phyloP scores from a whole-genome alignment of 2,797 vertebrate genomes.

The Paguma larvata region DNA sequence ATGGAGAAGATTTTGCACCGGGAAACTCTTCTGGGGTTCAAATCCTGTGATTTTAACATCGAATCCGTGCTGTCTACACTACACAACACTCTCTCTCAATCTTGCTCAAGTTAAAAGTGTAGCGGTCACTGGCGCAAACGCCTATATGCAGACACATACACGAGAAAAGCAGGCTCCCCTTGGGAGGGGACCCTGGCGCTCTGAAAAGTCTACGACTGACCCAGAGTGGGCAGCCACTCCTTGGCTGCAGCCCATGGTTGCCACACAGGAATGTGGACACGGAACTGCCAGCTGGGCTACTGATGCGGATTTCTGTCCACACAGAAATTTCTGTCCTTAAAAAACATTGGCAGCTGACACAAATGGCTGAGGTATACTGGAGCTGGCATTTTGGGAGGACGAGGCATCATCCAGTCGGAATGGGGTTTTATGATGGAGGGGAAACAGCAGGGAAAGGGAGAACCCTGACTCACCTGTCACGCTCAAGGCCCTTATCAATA shows the following conservation, averaged over 20 bases:
- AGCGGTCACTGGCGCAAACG: neutral
- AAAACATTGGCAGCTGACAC: slow-evolving; percentile 14
- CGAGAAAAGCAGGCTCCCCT: neutral
- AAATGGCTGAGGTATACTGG: slow-evolving; percentile 42
- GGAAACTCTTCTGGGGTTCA: slow-evolving; percentile 19
- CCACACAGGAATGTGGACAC: slow-evolving; percentile 39
- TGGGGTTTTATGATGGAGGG: neutral
- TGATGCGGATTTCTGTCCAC: slow-evolving; percentile 17
- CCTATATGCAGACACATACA: neutral
- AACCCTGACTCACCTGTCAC: neutral
- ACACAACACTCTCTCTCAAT: neutral
- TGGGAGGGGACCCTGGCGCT: neutral
- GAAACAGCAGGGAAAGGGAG: neutral
- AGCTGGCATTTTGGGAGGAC: neutral
- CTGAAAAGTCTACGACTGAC: neutral
- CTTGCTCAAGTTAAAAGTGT: slow-evolving; percentile 38
- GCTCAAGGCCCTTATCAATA: neutral
- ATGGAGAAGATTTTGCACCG: slow-evolving; percentile 16
- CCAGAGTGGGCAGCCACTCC: neutral
- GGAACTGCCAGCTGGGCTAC: neutral
- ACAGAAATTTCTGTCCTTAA: slow-evolving; percentile 28
- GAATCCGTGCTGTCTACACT: slow-evolving; percentile 33
- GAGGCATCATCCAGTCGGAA: neutral
- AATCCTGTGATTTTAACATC: slow-evolving; percentile 22
- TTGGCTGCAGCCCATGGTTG: neutral